A percentile compares a stretch with the other conserved stretches of the same genome.
phyloP scores from a whole-genome alignment of 2,113 vertebrate genomes.

The Hemibagrus wyckioides region DNA sequence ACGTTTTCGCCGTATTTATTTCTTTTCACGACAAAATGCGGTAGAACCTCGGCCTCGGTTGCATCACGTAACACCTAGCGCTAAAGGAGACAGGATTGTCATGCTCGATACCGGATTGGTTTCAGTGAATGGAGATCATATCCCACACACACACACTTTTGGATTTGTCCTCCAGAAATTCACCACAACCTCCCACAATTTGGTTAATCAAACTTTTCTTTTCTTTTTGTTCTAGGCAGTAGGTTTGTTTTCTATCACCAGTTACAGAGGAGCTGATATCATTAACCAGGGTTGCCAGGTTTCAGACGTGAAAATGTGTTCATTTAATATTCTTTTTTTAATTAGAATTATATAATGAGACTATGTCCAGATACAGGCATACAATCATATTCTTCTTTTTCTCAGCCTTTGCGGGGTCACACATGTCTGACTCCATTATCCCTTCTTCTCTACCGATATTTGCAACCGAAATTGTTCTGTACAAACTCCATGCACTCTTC shows the following conservation, averaged over 20 bases:
- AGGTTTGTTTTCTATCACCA: no score
- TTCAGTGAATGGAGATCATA: neutral
- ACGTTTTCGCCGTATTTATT: no score
- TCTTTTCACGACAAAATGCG: neutral
- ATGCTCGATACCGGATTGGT: neutral
- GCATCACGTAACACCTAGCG: neutral
- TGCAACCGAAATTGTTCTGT: neutral
- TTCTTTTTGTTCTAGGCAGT: no score
- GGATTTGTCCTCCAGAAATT: neutral
- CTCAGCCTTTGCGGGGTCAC: neutral
- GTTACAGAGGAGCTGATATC: neutral
- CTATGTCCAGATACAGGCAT: no score
- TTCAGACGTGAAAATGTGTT: no score
- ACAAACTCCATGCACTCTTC: no score
- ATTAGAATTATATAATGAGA: no score
- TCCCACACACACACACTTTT: neutral
- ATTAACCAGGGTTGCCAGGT: neutral
- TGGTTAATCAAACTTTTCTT: neutral
- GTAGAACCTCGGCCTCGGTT: neutral
- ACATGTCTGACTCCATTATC: neutral
- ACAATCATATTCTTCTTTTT: no score
- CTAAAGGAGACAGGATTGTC: neutral
- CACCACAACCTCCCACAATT: neutral
- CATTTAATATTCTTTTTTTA: no score
- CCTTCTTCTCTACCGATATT: neutral